Evolutionary conservation across 2,888 invertebrate genomes (phyloP), one percentile per base, ranked within the genome.

Genomic region (Drosophila engyochracea): DNA sequence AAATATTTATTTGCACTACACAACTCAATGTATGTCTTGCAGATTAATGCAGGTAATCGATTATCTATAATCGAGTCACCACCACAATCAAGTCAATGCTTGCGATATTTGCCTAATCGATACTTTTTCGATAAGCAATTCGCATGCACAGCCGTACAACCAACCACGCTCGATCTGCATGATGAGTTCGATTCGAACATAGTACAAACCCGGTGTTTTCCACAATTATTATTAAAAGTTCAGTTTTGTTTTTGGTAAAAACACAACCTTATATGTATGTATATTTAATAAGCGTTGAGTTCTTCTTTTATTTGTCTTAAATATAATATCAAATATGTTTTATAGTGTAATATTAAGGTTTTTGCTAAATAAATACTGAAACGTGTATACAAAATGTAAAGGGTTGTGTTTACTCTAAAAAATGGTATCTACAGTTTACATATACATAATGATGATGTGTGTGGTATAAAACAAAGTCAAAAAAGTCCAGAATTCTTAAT

Each of bases 261-360:
- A 82, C 82, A 87, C 79, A 81, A 82, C 79, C 82, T 68, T 76
- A 76, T 69, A 82, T 82, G 58, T 82, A 71, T 74, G 63, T 86
- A 86, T 78, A 75, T 87, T 76, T 84, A 87, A 85, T 83, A 87
- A 85, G 85, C 85, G 85, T 85, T 87, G 85, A 85, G 85, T 83
- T 85, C 73, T 85, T 88, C 81, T 76, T 83, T 85, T 85, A 88
- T 85, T 85, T 77, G 59, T 79, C 82, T 85, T 87, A 85, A 67
- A 68, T 82, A 74, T 84, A 88, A 78, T 81, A 87, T 85, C 85
- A 85, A 77, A 82, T 87, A 85, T 76, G 73, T 75, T 75, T 65
- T 67, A 70, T 65, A 64, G 47, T 64, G 47, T 76, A 68, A 70
- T 76, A 71, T 74, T 81, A 74, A 70, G 67, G 76, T 75, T 74